Evolutionary conservation across 2,797 vertebrate genomes (phyloP).

Genomic region (Schizopygopsis malacanthus): DNA sequence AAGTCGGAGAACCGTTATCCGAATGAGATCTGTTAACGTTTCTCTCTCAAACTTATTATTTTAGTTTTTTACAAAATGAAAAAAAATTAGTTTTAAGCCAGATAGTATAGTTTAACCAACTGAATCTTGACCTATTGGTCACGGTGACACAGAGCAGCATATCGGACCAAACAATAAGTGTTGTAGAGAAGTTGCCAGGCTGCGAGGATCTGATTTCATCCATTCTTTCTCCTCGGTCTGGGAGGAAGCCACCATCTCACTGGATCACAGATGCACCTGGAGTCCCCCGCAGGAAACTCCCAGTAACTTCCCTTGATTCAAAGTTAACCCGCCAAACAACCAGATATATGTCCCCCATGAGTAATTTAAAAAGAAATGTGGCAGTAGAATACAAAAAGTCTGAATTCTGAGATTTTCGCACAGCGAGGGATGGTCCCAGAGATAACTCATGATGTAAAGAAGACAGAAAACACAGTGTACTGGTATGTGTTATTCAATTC

Average conservation of each 20-base stretch:
- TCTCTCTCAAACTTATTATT: neutral
- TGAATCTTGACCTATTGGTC: neutral
- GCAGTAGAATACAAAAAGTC: slow-evolving; percentile 22
- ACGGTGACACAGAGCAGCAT: neutral
- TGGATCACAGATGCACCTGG: slow-evolving; percentile 77
- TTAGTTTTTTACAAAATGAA: neutral
- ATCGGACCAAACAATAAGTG: neutral
- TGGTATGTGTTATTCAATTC: neutral
- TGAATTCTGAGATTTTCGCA: neutral
- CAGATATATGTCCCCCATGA: slow-evolving; percentile 67
- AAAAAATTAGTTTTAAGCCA: neutral
- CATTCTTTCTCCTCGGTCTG: slow-evolving; percentile 49
- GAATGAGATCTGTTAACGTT: neutral
- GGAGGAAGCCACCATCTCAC: slow-evolving; percentile 58
- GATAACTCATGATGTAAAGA: neutral
- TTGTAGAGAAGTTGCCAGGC: slow-evolving; percentile 19
- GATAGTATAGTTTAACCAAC: neutral
- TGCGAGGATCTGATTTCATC: slow-evolving; percentile 58
- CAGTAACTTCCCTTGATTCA: slow-evolving; percentile 77
- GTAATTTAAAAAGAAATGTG: slow-evolving; percentile 46
- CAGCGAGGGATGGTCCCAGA: neutral
- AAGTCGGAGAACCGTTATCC: no score
- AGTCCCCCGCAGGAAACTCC: slow-evolving; percentile 75
- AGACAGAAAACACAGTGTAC: slow-evolving; percentile 8
- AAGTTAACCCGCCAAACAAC: slow-evolving; percentile 63